Conservation (phyloP, 2,113 vertebrate genomes). For the Epinephelus fuscoguttatus region DNA sequence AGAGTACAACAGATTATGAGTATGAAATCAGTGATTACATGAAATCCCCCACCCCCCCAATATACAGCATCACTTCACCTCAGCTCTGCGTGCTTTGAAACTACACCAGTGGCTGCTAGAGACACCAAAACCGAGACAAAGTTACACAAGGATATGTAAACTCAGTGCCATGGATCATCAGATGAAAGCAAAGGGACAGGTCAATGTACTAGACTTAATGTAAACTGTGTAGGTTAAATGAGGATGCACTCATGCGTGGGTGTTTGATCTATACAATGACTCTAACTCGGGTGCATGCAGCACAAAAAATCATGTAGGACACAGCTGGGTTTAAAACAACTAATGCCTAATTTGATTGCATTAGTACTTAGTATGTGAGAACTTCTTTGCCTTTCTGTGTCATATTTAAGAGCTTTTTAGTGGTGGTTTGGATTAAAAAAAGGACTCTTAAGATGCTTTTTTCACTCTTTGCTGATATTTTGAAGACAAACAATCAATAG, state of each 20-base stretch:
- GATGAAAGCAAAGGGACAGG: slow-evolving; percentile 41
- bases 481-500: background rate
- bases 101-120: no score
- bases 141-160: slow-evolving; percentile 32
- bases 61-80: background rate
- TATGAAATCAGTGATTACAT: background rate
- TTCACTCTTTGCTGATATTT: background rate
- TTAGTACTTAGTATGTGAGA: background rate
- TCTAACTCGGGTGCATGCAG: slow-evolving; percentile 14
- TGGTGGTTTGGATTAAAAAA: slow-evolving; percentile 1
- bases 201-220: slow-evolving; percentile 52
- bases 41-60: no score
- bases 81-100: no score
- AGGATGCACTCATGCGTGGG: slow-evolving; percentile 11
- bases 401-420: background rate
- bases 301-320: background rate
- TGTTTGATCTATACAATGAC: slow-evolving; percentile 46
- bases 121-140: background rate
- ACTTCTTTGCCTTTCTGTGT: background rate
- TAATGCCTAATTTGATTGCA: background rate
- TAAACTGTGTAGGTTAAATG: slow-evolving; percentile 42
- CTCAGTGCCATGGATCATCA: slow-evolving; percentile 1
- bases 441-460: background rate
- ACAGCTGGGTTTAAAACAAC: slow-evolving; percentile 25
- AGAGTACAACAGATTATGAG: no score